These are phyloP conservation scores for Bedellia somnulentella DNA, from an alignment of 2,888 invertebrate genomes.

Conservation along the genomic window DNA sequence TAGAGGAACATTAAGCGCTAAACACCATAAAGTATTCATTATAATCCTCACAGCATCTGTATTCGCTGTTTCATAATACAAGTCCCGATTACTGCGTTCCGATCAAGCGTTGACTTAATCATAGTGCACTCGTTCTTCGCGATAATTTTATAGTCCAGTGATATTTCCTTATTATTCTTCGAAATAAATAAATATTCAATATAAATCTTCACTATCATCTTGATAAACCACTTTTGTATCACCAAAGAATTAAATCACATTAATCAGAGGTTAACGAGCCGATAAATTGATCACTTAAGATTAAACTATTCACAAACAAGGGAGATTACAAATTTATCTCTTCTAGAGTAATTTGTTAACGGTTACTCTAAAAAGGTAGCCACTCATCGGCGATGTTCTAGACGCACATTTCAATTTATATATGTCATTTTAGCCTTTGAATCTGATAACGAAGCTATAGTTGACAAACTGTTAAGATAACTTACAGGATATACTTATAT, in stretches of 20 bases:
- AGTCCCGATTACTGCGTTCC: conserved; percentile 28
- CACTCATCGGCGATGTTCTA: conserved; percentile 19
- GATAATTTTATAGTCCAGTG: too few relatives aligned
- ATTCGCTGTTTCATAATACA: conserved; percentile 23
- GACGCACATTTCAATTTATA: conserved; percentile 25
- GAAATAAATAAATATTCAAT: too few relatives aligned
- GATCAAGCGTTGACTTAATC: conserved; percentile 29
- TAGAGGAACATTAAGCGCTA: conserved; percentile 35
- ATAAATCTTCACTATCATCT: conserved; percentile 34
- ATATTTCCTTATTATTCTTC: too few relatives aligned
- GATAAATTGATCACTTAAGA: conserved; percentile 48
- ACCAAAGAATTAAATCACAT: conserved; percentile 35
- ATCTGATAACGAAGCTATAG: conserved; percentile 36
- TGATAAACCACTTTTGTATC: conserved; percentile 46
- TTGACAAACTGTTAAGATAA: conserved; percentile 37
- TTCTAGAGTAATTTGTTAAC: conserved; percentile 42
- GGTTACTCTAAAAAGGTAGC: conserved; percentile 36
- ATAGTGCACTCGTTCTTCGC: conserved; percentile 30
- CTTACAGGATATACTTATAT: conserved; percentile 37
- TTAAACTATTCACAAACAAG: conserved; percentile 40
- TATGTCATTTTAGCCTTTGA: conserved; percentile 27
- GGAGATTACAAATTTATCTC: conserved; percentile 44
- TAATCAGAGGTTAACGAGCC: conserved; percentile 45
- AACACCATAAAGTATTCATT: conserved; percentile 38
- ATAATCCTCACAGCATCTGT: conserved; percentile 22